Percentiles rank a stretch among this genome's conserved stretches.
These are phyloP conservation scores for Tetragonisca angustula DNA, from an alignment of 2,888 invertebrate genomes.

Conservation along the genomic window DNA sequence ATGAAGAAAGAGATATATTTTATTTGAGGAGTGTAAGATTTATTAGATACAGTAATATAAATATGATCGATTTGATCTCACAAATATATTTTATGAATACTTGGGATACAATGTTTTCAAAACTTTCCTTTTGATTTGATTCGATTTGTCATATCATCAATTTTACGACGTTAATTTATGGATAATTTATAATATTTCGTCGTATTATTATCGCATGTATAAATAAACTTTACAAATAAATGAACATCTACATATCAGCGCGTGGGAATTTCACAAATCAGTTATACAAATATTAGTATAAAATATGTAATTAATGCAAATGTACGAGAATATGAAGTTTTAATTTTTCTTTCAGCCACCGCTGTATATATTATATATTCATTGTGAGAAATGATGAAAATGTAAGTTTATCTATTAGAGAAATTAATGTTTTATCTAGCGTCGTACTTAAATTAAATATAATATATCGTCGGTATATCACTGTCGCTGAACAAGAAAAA, in stretches of 20 bases:
- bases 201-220: too few relatives aligned
- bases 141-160: not conserved
- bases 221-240: not conserved
- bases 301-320: constrained; percentile 6
- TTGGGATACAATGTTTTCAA: not conserved
- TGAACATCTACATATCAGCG: constrained; percentile 18
- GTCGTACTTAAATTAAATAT: constrained; percentile 78
- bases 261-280: not conserved
- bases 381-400: constrained; percentile 45
- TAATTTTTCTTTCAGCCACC: not conserved
- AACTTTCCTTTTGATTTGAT: not conserved
- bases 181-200: not conserved
- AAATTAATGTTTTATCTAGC: constrained; percentile 77
- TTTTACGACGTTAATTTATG: not conserved
- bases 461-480: constrained; percentile 59
- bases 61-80: not conserved
- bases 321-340: not conserved
- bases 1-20: not conserved
- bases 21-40: not conserved
- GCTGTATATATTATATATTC: constrained; percentile 44
- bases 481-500: constrained; percentile 43
- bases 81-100: not conserved
- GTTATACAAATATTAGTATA: constrained; percentile 4
- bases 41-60: not conserved
- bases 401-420: constrained; percentile 65